phyloP scores from a whole-genome alignment of 1,140 invertebrate species.

The Solenopsis invicta region DNA sequence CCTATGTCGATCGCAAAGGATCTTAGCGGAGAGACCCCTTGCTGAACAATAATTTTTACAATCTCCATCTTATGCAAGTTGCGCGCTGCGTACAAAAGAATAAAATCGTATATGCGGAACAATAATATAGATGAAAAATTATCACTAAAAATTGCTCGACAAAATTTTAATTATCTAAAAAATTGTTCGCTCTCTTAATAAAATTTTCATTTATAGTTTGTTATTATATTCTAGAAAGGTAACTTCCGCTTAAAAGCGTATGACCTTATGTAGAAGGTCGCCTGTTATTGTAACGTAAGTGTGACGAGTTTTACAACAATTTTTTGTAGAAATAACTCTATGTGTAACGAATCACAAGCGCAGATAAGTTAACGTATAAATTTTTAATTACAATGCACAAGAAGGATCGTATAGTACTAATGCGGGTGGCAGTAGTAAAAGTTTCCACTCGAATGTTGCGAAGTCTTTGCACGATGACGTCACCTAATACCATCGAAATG shows the following conservation, averaged over 20 bases:
- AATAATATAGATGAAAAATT: background rate
- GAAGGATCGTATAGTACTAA: background rate
- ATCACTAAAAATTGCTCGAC: background rate
- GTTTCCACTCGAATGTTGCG: background rate
- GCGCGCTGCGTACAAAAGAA: too few relatives aligned
- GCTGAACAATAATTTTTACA: too few relatives aligned
- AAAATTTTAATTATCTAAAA: background rate
- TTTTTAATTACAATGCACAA: background rate
- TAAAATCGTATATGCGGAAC: too few relatives aligned
- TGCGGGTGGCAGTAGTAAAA: constrained; percentile 23
- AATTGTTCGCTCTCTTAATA: constrained; percentile 16
- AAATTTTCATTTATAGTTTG: background rate
- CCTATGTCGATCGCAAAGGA: too few relatives aligned
- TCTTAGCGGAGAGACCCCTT: too few relatives aligned
- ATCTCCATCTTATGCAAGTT: too few relatives aligned
- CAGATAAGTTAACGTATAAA: background rate
- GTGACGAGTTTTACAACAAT: background rate
- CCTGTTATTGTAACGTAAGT: constrained; percentile 14
- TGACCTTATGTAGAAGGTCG: constrained; percentile 23
- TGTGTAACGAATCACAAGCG: background rate
- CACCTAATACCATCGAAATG: constrained; percentile 39
- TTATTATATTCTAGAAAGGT: background rate
- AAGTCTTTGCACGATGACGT: constrained; percentile 23
- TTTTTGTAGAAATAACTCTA: constrained; percentile 14
- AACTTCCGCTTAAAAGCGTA: background rate